phyloP scores from a whole-genome alignment of 2,888 invertebrate genomes.

The Drosophila melanosoma region DNA sequence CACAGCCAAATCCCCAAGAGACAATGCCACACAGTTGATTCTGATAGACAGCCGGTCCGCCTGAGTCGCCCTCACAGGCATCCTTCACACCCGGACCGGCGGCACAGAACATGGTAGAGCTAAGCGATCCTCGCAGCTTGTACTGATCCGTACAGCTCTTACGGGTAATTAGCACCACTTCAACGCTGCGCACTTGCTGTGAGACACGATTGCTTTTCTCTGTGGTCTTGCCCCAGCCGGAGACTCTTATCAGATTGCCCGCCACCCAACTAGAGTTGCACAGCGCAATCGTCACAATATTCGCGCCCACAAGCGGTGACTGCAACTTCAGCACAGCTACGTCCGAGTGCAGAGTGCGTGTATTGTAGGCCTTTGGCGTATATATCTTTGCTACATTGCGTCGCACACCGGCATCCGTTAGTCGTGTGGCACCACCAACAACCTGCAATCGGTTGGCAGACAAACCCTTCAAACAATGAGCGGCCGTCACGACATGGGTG shows the following conservation, averaged over 20 bases:
- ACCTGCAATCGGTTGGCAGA: slow-evolving; percentile 57
- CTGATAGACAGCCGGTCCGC: slow-evolving; percentile 81
- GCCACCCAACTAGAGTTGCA: slow-evolving; percentile 58
- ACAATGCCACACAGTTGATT: slow-evolving; percentile 88
- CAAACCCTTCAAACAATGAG: slow-evolving; percentile 78
- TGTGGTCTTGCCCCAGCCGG: slow-evolving; percentile 78
- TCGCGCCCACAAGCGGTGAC: slow-evolving; percentile 60
- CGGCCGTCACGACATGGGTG: slow-evolving; percentile 81
- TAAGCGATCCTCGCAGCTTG: slow-evolving; percentile 51
- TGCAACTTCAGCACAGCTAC: slow-evolving; percentile 77
- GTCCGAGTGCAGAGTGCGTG: slow-evolving; percentile 67
- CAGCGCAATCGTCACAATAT: slow-evolving; percentile 71
- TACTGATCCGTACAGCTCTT: slow-evolving; percentile 66
- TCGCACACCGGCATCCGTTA: slow-evolving; percentile 63
- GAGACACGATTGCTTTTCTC: slow-evolving; percentile 62
- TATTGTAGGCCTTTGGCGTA: slow-evolving; percentile 67
- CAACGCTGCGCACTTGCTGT: slow-evolving; percentile 69
- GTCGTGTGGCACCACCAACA: slow-evolving; percentile 70
- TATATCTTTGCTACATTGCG: slow-evolving; percentile 58
- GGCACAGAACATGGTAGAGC: slow-evolving; percentile 82
- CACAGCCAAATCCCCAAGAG: slow-evolving; percentile 85
- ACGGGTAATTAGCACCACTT: slow-evolving; percentile 65
- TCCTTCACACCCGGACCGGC: slow-evolving; percentile 70
- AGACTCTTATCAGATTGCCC: slow-evolving; percentile 70
- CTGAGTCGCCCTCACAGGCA: slow-evolving; percentile 83